Evolutionary conservation across 2,888 invertebrate genomes (phyloP), one percentile per base, ranked within the genome.

Genomic region (Nomada ruficornis): DNA sequence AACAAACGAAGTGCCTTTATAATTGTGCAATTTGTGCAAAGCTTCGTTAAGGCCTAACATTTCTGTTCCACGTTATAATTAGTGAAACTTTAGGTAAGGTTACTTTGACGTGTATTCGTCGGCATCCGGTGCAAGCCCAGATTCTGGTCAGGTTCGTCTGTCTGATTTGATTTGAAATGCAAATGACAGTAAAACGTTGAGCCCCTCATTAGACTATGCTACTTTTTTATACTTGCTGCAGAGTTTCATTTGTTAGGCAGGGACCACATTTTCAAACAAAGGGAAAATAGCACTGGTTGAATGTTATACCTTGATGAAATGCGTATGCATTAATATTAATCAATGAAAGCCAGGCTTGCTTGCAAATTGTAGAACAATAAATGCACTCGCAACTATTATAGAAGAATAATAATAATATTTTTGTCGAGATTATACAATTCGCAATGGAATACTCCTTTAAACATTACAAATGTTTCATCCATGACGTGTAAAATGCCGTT

Each of bases 151-250:
- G 81, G 81, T 83, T 78, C 87, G 83, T 82, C 81, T 73, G 67
- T 68, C 80, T 87, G 88, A 87, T 87, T 82, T 77, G 84, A 80
- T 87, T 87, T 86, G 74, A 81, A 76, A 87, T 87, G 87, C 87
- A 87, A 88, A 87, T 84, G 84, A 81, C 72, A 67, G 86, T 84
- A 82, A 80, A 80, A 85, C 80, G 85, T 75, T 76, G 83, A 75
- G 78, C 80, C 85, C 81, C 87, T 87, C 87, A 85, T 87, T 87
- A 87, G 87, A 72, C 82, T 36, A 50, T 23, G 62, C 47, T 55
- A 13, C 59, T 54, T 75, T 76, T 69, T 82, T 73, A 59, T 59
- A n/a, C 50, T 57, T 42, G n/a, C 52, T n/a, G 59, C 54, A 10
- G 67, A 26, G 74, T 71, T 83, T 72, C 65, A 42, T 73, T 55